A percentile compares a stretch with the other conserved stretches of the same genome.
phyloP scores from a whole-genome alignment of 1,140 invertebrate species.

The Drosophila asahinai region DNA sequence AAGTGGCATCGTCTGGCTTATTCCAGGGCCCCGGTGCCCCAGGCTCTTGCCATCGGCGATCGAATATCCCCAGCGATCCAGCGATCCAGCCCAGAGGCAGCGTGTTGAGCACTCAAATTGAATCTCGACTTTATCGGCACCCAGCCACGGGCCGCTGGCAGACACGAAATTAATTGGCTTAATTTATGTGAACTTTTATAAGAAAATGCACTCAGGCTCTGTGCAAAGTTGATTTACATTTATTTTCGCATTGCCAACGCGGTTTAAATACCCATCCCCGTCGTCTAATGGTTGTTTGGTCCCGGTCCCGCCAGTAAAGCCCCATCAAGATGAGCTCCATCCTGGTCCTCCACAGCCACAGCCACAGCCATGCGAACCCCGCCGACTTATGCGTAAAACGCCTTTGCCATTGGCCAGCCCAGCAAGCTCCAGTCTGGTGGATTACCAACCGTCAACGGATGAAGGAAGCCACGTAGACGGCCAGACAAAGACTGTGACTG shows the following conservation, averaged over 20 bases:
- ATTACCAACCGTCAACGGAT: conserved; percentile 58
- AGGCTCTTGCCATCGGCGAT: conserved; percentile 30
- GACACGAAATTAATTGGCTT: conserved; percentile 75
- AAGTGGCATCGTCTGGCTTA: conserved; percentile 12
- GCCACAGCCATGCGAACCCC: conserved; percentile 24
- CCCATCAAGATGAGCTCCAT: conserved; percentile 23
- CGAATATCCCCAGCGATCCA: conserved; percentile 3
- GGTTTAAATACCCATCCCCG: conserved; percentile 46
- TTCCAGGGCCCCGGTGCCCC: conserved; percentile 16
- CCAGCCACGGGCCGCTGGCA: conserved; percentile 56
- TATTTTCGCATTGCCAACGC: conserved; percentile 39
- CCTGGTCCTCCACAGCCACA: conserved; percentile 3
- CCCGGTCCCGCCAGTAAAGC: conserved; percentile 18
- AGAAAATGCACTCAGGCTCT: conserved; percentile 51
- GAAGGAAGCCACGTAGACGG: conserved; percentile 40
- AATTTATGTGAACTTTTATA: conserved; percentile 66
- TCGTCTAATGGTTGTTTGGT: conserved; percentile 43
- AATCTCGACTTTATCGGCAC: conserved; percentile 75
- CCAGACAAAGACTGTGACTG: conserved; percentile 65
- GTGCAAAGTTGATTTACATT: conserved; percentile 52
- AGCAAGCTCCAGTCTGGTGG: conserved; percentile 38
- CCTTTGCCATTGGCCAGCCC: conserved; percentile 37
- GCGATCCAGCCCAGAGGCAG: conserved; percentile 23
- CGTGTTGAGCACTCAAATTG: conserved; percentile 70
- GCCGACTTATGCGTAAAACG: conserved; percentile 37